phyloP scores from a whole-genome alignment of 2,113 vertebrate species.

The Notothenia coriiceps region DNA sequence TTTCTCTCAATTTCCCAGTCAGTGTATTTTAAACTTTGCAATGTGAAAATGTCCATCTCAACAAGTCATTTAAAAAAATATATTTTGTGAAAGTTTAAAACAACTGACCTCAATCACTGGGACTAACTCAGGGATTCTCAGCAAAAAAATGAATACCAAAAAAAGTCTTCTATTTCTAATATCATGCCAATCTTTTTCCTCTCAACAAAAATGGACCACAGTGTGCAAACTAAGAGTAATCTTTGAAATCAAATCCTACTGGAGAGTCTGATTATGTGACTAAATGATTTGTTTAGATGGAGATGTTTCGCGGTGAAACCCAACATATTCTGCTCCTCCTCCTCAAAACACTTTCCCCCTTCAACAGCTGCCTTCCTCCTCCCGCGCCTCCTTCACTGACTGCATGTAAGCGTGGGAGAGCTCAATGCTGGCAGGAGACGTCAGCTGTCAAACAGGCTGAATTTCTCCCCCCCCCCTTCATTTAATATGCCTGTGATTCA shows the following conservation, averaged over 20 bases:
- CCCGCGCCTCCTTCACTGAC: slow-evolving; percentile 22
- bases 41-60: slow-evolving; percentile 51
- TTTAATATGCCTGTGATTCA: slow-evolving; percentile 56
- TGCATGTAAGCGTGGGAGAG: slow-evolving; percentile 42
- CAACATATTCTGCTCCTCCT: slow-evolving; percentile 29
- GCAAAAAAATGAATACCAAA: too few species aligned
- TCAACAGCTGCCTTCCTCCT: slow-evolving; percentile 53
- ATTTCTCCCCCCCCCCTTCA: slow-evolving; percentile 32
- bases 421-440: slow-evolving; percentile 56
- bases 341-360: slow-evolving; percentile 33
- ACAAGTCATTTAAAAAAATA: slow-evolving; percentile 7
- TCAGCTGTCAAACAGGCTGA: slow-evolving; percentile 57
- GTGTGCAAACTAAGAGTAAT: not conserved
- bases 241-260: not conserved
- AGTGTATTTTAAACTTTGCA: slow-evolving; percentile 22
- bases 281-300: slow-evolving; percentile 41
- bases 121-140: too few species aligned
- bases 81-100: too few species aligned
- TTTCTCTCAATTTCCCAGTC: slow-evolving; percentile 31
- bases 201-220: too few species aligned
- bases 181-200: too few species aligned
- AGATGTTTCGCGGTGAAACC: slow-evolving; percentile 44
- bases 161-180: too few species aligned
- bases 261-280: not conserved
- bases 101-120: too few species aligned